phyloP scores from a whole-genome alignment of 2,113 vertebrate genomes.

The Rostratula benghalensis region DNA sequence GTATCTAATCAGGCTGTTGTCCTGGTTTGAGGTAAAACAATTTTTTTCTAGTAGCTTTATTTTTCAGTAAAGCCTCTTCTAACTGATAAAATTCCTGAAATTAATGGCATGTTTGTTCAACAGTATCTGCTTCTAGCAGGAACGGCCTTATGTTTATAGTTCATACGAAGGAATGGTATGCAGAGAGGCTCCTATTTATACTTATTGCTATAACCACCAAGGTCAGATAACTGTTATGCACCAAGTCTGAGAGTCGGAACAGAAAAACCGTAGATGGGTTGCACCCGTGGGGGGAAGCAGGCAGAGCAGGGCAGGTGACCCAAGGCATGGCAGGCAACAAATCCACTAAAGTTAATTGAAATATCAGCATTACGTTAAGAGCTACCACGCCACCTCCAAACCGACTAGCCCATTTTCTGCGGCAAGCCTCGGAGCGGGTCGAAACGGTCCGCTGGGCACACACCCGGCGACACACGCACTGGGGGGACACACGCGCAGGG shows the following conservation, averaged over 20 bases:
- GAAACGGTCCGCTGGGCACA: fast-evolving
- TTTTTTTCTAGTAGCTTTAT: neutral
- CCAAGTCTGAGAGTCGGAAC: neutral
- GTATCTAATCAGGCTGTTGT: too few species aligned
- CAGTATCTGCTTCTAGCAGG: neutral
- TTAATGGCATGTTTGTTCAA: neutral
- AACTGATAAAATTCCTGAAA: neutral
- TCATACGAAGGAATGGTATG: neutral
- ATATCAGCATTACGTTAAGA: fast-evolving
- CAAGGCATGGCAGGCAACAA: fast-evolving
- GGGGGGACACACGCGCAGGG: too few species aligned
- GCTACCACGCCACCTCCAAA: fast-evolving
- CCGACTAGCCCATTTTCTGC: fast-evolving
- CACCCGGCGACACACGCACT: too few species aligned
- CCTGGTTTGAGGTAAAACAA: neutral
- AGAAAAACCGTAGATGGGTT: neutral
- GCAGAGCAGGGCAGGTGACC: neutral
- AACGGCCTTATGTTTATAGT: neutral
- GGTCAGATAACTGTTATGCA: neutral
- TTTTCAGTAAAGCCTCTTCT: neutral
- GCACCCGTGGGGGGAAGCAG: neutral
- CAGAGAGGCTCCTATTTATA: neutral
- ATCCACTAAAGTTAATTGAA: fast-evolving
- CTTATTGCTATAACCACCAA: neutral
- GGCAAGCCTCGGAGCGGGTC: too few species aligned